Evolutionary conservation across 2,797 vertebrate species (phyloP), one percentile per base, ranked within the genome.

Genomic region (Cottoperca gobio): DNA sequence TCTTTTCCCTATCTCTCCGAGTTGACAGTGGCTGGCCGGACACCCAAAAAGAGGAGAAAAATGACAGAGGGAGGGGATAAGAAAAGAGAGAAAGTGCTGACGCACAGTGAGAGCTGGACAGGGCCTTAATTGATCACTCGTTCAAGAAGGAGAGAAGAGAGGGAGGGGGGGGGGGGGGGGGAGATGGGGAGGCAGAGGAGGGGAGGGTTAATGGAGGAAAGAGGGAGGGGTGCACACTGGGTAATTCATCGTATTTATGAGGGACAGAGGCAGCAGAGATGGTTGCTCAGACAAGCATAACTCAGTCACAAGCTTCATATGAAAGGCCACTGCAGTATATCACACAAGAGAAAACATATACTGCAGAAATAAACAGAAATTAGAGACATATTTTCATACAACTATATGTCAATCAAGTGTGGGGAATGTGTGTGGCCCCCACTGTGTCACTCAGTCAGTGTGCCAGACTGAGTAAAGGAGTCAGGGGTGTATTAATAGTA

Each of bases 111-210:
- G 58, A 42, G 78, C 81, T 76, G 86, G 89, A 91, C 90, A 86
- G 90, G 88, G 80, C 64, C 85, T 93, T 94, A 94, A 94, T 94
- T 94, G 95, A 96, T 95, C 88, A 89, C 92, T 92, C 26, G 73
- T 90, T 92, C 90, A 86, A 81, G 75, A 82, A 85, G 81, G 74
- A 74, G 81, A 70, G 75, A 62, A 24, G 57, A 28, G n/a, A n/a
- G n/a, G n/a, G n/a, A n/a, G n/a, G n/a, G 52, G 43, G 61, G 58
- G 50, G 65, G n/a, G 37, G 50, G 52, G 35, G 60, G 19, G 35
- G 49, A 58, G 66, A 43, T 39, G 57, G 45, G 45, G 53, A 40
- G 33, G 64, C 73, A 68, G 48, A 70, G 70, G 63, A 58, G 76
- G 73, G 84, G 85, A 58, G 82, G 82, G 89, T 90, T 93, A 93